Base-by-base conservation (phyloP, 2,888 invertebrate genomes). In the Nomada lathburiana region DNA sequence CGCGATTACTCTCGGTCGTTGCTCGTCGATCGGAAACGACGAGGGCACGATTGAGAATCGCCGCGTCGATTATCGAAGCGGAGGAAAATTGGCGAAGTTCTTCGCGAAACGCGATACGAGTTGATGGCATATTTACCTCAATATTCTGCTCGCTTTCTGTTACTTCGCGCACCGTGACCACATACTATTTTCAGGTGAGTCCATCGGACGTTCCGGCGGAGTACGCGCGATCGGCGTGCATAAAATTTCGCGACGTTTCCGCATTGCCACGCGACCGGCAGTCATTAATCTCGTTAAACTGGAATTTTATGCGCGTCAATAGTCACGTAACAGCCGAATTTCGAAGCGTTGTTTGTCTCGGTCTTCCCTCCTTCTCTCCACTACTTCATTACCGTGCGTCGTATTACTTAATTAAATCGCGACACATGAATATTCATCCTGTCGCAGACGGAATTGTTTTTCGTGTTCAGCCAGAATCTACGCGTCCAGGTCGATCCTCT, bases 231-330 rank as follows among this genome's bases (percentile, higher is more conserved):
- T 59, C 29, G 2, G 23, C 36, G 44, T 44, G 44, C 59, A 23
- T 20, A 47, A 47, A 47, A 59, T 67, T 52, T 36, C 63, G 10
- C 64, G 72, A 13, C 16, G 59, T 60, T 59, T 29, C 29, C 36
- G 16, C 59, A 36, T 36, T 23, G 69, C 65, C 59, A 29, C 53
- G 47, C 65, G 53, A 36, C 18, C 50, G 20, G 36, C 55, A 29
- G 36, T 36, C 53, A 53, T 20, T 53, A 20, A 53, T 20, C 42
- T 80, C 76, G 9, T 80, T 67, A 62, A 70, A 63, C 23, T n/a
- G 76, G 55, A 70, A 71, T 44, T 71, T 23, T 64, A 75, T 64
- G 76, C 70, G 36, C 59, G 70, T 53, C 64, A 18, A 74, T 42
- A 62, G 23, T 60, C 62, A 50, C 55, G 50, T 73, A 62, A 79